A percentile compares a stretch with the other conserved stretches of the same genome.
Conservation (phyloP, 2,797 vertebrate genomes). For the Poeciliopsis presidionis region DNA sequence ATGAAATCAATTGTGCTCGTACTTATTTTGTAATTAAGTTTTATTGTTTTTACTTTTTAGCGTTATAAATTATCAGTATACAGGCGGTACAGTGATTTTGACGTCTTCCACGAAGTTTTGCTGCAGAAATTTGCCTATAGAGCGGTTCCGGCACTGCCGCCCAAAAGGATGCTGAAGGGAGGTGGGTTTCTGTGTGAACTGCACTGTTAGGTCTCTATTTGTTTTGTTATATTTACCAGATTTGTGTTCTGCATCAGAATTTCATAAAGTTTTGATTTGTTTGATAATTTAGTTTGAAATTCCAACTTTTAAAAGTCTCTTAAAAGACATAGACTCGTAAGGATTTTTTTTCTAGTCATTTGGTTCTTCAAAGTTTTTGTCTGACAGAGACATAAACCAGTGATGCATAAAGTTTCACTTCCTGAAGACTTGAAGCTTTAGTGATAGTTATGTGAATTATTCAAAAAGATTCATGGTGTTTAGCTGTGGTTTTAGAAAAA, state of each 20-base stretch:
- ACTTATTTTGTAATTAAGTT: not conserved
- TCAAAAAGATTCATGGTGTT: not conserved
- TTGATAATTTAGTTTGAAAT: not conserved
- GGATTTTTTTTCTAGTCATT: slow-evolving; percentile 1
- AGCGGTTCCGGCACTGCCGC: slow-evolving; percentile 92
- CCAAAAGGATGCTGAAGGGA: slow-evolving; percentile 94
- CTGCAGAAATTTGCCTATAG: slow-evolving; percentile 94
- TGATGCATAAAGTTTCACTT: slow-evolving; percentile 49
- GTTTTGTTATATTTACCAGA: not conserved
- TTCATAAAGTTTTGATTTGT: not conserved
- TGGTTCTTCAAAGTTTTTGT: slow-evolving; percentile 34
- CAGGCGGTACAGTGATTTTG: slow-evolving; percentile 94
- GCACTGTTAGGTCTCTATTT: not conserved
- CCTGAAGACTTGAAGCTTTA: slow-evolving; percentile 8
- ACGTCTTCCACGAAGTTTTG: slow-evolving; percentile 94
- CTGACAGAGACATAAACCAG: slow-evolving; percentile 23
- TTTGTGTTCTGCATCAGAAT: not conserved
- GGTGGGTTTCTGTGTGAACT: slow-evolving; percentile 76
- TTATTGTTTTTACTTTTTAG: slow-evolving; percentile 65
- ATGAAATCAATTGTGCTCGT: not conserved
- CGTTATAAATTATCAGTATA: slow-evolving; percentile 91
- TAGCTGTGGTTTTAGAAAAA: not conserved
- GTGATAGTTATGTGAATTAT: slow-evolving; percentile 15
- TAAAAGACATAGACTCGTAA: slow-evolving; percentile 21
- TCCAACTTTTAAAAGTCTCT: slow-evolving; percentile 6